Evolutionary conservation across 2,113 vertebrate species (phyloP).

Genomic region (Labeo rohita): DNA sequence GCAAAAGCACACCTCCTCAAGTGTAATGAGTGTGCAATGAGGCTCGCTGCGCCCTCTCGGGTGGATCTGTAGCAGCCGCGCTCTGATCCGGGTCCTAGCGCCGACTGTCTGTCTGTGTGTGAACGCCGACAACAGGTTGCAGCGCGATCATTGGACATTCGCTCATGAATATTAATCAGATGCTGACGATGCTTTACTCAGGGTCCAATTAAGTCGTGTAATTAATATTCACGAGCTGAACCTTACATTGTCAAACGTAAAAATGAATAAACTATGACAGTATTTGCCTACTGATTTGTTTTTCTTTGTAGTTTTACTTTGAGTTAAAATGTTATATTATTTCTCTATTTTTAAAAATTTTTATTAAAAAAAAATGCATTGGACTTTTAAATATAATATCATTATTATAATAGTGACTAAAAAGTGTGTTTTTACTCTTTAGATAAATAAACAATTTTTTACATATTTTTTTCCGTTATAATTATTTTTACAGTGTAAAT

Average conservation of each 20-base stretch:
- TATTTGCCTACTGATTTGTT: neutral
- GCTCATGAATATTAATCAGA: conserved; percentile 19
- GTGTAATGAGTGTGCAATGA: neutral
- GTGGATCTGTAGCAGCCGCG: neutral
- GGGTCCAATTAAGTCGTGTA: neutral
- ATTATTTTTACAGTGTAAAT: no score
- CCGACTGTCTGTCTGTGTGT: neutral
- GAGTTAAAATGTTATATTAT: neutral
- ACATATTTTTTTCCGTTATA: no score
- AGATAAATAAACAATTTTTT: no score
- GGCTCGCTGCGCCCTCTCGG: neutral
- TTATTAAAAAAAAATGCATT: no score
- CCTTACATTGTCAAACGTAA: neutral
- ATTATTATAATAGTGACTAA: no score
- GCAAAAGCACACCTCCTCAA: conserved; percentile 2
- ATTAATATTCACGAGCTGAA: neutral
- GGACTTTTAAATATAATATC: no score
- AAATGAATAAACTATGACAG: no score
- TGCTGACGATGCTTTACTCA: neutral
- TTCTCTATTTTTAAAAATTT: no score
- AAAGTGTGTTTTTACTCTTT: no score
- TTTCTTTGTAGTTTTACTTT: neutral
- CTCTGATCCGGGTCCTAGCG: conserved; percentile 30
- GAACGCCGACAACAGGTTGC: conserved; percentile 16
- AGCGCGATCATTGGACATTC: neutral